Evolutionary conservation across 1,140 invertebrate genomes (phyloP).

Genomic region (Drosophila rufa): DNA sequence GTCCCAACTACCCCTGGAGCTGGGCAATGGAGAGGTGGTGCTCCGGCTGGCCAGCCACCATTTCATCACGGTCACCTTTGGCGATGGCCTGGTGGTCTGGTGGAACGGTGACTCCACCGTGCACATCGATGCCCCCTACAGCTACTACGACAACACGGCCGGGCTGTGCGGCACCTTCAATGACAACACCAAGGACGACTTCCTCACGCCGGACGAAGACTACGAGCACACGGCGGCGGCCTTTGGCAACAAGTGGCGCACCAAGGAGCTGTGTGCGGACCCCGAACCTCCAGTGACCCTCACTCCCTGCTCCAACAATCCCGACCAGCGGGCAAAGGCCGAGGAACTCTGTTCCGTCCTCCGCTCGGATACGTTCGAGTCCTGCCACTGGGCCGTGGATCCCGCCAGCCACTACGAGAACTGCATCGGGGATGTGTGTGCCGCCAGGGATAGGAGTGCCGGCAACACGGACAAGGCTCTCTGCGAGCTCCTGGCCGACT

Average conservation of each 20-base stretch:
- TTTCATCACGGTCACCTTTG: constrained; percentile 89
- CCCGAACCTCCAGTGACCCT: constrained; percentile 84
- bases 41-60: constrained; percentile 91
- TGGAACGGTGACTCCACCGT: constrained; percentile 93
- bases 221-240: constrained; percentile 90
- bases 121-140: constrained; percentile 92
- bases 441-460: constrained; percentile 87
- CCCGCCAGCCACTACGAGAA: constrained; percentile 91
- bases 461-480: constrained; percentile 88
- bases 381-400: constrained; percentile 92
- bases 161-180: constrained; percentile 96
- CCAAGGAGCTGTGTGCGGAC: constrained; percentile 88
- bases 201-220: constrained; percentile 93
- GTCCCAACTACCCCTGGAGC: constrained; percentile 87
- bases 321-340: constrained; percentile 89
- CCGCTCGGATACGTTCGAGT: constrained; percentile 89
- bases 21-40: constrained; percentile 86
- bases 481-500: constrained; percentile 92
- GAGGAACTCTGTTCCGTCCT: constrained; percentile 90
- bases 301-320: constrained; percentile 90
- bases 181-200: constrained; percentile 94
- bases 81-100: constrained; percentile 91
- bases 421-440: constrained; percentile 95
- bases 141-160: constrained; percentile 89
- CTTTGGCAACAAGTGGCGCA: constrained; percentile 96